Percentiles rank a stretch among this genome's conserved stretches.
Evolutionary conservation across 2,797 vertebrate species (phyloP).

Genomic region (Loris lydekkerianus): DNA sequence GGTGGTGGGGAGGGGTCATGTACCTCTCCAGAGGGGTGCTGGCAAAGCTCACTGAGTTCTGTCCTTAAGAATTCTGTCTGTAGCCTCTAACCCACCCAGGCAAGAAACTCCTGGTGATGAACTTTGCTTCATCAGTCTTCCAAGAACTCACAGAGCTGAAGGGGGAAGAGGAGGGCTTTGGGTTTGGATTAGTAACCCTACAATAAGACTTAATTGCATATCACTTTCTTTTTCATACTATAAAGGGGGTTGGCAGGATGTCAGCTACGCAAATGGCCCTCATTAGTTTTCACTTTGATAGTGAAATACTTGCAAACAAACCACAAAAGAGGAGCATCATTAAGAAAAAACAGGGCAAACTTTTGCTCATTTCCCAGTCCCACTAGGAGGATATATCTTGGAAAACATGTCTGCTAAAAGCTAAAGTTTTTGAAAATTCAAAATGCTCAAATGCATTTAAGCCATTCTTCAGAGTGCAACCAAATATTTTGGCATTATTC

Average conservation of each 20-base stretch:
- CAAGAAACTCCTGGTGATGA: neutral
- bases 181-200: slow-evolving; percentile 46
- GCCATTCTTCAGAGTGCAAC: slow-evolving; percentile 66
- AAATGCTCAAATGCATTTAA: slow-evolving; percentile 68
- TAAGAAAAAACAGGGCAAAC: slow-evolving; percentile 18
- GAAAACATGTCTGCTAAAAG: slow-evolving; percentile 58
- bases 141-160: slow-evolving; percentile 4
- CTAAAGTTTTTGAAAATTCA: slow-evolving; percentile 54
- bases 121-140: neutral
- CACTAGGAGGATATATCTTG: neutral
- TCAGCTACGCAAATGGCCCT: neutral
- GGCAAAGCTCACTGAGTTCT: neutral
- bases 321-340: slow-evolving; percentile 20
- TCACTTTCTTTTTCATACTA: slow-evolving; percentile 42
- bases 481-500: slow-evolving; percentile 75
- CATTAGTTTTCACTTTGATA: neutral
- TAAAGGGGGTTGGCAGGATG: neutral
- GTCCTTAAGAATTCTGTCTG: neutral
- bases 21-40: neutral
- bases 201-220: neutral
- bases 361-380: slow-evolving; percentile 52
- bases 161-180: neutral
- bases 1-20: neutral
- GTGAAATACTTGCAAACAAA: slow-evolving; percentile 61
- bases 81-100: neutral